Conservation (phyloP, 2,888 invertebrate species). For the Liposcelis brunnea region DNA sequence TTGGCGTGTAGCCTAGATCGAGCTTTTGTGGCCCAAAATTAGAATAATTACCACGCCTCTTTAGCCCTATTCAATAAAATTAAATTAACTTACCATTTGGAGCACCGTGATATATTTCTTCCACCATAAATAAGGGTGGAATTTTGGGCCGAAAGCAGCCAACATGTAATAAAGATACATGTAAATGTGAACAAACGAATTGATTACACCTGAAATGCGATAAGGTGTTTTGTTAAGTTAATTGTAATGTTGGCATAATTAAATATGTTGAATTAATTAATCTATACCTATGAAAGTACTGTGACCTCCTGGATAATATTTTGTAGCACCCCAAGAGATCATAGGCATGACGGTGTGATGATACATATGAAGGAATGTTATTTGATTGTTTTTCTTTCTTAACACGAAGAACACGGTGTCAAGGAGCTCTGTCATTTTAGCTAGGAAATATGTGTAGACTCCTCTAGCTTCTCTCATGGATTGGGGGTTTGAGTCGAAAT, state of each 20-base stretch:
- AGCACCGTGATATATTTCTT: slow-evolving; percentile 22
- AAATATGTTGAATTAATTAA: background rate
- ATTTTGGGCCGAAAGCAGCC: slow-evolving; percentile 21
- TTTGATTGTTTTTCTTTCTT: slow-evolving; percentile 32
- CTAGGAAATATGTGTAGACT: slow-evolving; percentile 34
- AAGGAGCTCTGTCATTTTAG: slow-evolving; percentile 34
- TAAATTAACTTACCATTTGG: slow-evolving; percentile 19
- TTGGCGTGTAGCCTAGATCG: too few species aligned
- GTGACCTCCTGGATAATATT: slow-evolving; percentile 33
- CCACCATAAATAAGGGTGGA: slow-evolving; percentile 22
- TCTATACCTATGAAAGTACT: slow-evolving; percentile 21
- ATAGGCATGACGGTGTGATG: slow-evolving; percentile 28
- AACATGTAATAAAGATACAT: slow-evolving; percentile 23
- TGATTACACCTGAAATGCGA: slow-evolving; percentile 31
- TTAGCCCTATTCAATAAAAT: background rate
- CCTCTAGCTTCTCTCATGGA: slow-evolving; percentile 24
- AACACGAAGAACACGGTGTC: slow-evolving; percentile 36
- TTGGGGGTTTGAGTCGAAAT: slow-evolving; percentile 18
- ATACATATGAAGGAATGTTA: slow-evolving; percentile 34
- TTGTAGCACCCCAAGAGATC: slow-evolving; percentile 21
- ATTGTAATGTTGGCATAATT: too few species aligned
- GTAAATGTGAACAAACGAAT: slow-evolving; percentile 22
- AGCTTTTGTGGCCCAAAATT: too few species aligned
- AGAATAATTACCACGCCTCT: too few species aligned
- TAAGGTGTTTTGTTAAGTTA: too few species aligned